These are phyloP conservation scores for Amyelois transitella DNA, from an alignment of 1,140 invertebrate species.

Conservation along the genomic window DNA sequence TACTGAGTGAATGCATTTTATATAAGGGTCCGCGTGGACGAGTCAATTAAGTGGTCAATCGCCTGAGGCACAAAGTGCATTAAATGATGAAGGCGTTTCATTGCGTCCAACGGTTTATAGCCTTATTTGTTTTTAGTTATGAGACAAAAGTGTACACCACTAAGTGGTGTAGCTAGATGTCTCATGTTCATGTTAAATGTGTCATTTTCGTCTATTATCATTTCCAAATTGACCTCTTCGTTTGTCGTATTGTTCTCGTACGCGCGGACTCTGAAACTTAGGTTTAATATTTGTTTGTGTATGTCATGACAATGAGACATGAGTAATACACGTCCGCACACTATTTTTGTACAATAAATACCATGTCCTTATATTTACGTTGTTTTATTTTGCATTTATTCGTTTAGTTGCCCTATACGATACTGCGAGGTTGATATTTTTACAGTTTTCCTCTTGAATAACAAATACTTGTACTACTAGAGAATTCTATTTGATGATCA, in stretches of 20 bases:
- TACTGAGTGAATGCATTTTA: slow-evolving; percentile 73
- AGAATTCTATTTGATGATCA: too few species aligned
- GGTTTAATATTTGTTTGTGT: slow-evolving; percentile 67
- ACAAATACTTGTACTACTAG: too few species aligned
- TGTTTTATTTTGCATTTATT: slow-evolving; percentile 53
- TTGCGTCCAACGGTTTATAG: not conserved
- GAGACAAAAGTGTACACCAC: not conserved
- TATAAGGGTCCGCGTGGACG: slow-evolving; percentile 28
- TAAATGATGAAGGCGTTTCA: not conserved
- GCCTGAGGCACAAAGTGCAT: not conserved
- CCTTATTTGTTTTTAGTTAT: not conserved
- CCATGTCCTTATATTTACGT: slow-evolving; percentile 60
- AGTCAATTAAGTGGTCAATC: not conserved
- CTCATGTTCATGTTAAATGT: not conserved
- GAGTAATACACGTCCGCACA: slow-evolving; percentile 71
- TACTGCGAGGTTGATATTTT: too few species aligned
- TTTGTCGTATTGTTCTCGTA: not conserved
- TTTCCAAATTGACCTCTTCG: not conserved
- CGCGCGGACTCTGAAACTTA: slow-evolving; percentile 29
- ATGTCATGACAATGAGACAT: slow-evolving; percentile 53
- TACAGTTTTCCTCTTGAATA: too few species aligned
- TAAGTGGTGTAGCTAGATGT: not conserved
- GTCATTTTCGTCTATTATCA: not conserved
- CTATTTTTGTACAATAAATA: slow-evolving; percentile 75
- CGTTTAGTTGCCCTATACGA: not conserved